Evolutionary conservation across 2,888 invertebrate species (phyloP).

Genomic region (Spisula subtruncata): DNA sequence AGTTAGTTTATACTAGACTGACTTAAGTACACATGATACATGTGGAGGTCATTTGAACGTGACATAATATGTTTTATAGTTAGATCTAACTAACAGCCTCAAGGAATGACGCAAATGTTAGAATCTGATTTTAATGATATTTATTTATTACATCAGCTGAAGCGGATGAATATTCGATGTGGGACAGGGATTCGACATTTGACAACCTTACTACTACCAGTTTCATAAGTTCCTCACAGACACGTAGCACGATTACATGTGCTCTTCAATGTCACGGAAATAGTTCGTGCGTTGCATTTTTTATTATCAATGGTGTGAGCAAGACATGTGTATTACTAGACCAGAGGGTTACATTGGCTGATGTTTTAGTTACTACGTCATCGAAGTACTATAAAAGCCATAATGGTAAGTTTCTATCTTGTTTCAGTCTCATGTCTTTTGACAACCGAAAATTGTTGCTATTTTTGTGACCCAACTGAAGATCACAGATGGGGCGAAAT

Average conservation of each 20-base stretch:
- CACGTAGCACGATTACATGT: not conserved
- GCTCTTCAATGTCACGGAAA: not conserved
- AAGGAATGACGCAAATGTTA: no score
- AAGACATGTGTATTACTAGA: not conserved
- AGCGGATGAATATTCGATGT: not conserved
- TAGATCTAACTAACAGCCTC: no score
- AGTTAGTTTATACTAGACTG: no score
- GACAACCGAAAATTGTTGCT: no score
- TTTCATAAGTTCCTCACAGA: not conserved
- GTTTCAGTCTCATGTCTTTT: no score
- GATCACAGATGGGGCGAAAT: no score
- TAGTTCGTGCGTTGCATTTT: not conserved
- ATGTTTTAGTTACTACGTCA: not conserved
- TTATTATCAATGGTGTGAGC: not conserved
- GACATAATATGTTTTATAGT: no score
- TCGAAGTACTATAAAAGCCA: not conserved
- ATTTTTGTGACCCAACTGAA: no score
- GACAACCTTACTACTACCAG: not conserved
- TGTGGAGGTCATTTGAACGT: no score
- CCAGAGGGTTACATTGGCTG: not conserved
- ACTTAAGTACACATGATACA: no score
- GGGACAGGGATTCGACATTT: not conserved
- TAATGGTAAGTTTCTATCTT: not conserved
- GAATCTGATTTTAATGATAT: no score
- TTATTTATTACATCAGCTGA: not conserved